Base-by-base conservation (phyloP, 1,140 invertebrate species). In the Drosophila tsacasi region DNA sequence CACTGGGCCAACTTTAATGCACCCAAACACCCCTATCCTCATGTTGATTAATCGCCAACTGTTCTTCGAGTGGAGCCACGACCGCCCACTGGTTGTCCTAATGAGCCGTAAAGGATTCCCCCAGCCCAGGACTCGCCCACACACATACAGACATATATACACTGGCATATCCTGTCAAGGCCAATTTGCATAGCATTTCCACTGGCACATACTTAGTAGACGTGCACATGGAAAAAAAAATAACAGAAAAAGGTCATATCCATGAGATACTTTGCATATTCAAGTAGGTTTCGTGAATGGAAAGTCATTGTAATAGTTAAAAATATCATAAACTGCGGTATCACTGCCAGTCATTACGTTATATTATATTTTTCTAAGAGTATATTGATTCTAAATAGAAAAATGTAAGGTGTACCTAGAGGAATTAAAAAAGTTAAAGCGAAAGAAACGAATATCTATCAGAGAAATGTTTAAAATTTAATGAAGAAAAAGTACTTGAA, bases 151-250 rank as follows among this genome's bases (percentile, higher is more conserved):
- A 50, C 10, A 27, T 23, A 30, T 21, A 19, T 47, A 60, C 17
- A 30, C 64, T 40, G 49, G 21, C 52, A 39, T 57, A 39, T 17
- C 27, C 49, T 55, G 59, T 19, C 50, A 77, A 40, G 57, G 47
- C 75, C 75, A 77, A 78, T 77, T 77, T 60, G 75, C 75, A 60
- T 77, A 40, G 49, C 75, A 78, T 69, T 78, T 55, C n/a, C 42
- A 75, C 72, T 64, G 35, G 42, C 75, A 30, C 35, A 57, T 47
- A 30, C 40, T 32, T 42, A 15, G 37, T 67, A 10, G 21, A 25
- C 46, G 35, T 69, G 62, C 62, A 50, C 63, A 44, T 44, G 17
- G 57, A 42, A 27, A 66, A 65, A 65, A 62, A 40, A 61, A n/a
- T 66, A 6, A 25, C 19, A n/a, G 12, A 13, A 44, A 63, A 63